Conservation (phyloP, 2,113 vertebrate genomes). For the Polypterus senegalus region DNA sequence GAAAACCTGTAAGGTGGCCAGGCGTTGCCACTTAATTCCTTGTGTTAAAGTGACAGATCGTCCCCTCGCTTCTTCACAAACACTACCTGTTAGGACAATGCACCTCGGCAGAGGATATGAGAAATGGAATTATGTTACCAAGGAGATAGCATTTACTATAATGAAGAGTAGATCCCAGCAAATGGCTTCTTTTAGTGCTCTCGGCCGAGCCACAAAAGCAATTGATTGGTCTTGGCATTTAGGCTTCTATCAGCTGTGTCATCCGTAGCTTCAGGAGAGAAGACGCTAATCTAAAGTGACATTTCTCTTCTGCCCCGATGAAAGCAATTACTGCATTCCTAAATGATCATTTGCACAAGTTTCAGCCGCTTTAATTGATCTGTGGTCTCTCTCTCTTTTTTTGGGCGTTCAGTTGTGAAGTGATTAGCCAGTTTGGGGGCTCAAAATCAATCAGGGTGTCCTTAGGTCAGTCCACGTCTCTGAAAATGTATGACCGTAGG, state of each 20-base stretch:
- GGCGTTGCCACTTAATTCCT: constrained; percentile 63
- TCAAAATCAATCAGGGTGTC: constrained; percentile 35
- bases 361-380: constrained; percentile 75
- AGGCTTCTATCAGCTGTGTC: constrained; percentile 88
- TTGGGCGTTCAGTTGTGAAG: constrained; percentile 63
- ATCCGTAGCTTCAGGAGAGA: constrained; percentile 89
- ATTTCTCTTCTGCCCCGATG: constrained; percentile 90
- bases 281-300: constrained; percentile 97
- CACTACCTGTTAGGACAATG: constrained; percentile 68
- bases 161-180: constrained; percentile 80
- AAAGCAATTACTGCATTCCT: constrained; percentile 89
- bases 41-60: constrained; percentile 59
- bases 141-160: constrained; percentile 88
- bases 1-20: background rate
- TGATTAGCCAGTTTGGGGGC: constrained; percentile 74
- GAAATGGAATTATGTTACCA: constrained; percentile 87
- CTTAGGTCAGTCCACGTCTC: too few species aligned
- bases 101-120: constrained; percentile 70
- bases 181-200: constrained; percentile 75
- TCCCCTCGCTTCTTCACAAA: constrained; percentile 62
- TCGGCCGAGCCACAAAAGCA: constrained; percentile 79
- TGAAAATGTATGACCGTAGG: too few species aligned
- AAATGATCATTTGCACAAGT: constrained; percentile 81
- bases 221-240: constrained; percentile 95
- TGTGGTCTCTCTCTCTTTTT: constrained; percentile 34